Conservation (phyloP, 2,113 vertebrate genomes). For the Ageneiosus marmoratus region DNA sequence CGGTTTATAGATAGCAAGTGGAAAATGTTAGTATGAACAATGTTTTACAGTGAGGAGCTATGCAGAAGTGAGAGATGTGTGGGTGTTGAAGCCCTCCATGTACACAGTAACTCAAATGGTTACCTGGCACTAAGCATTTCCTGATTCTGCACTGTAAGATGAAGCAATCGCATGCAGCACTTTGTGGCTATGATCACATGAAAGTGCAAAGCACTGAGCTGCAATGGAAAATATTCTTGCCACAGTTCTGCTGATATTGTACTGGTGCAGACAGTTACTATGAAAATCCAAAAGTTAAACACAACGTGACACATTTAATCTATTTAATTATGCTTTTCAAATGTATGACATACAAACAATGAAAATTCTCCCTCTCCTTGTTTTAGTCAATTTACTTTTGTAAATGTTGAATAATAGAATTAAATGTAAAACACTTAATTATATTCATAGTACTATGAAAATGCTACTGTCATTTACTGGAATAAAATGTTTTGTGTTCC, state of each 20-base stretch:
- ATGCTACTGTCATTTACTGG: not conserved
- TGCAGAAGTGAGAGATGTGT: conserved; percentile 49
- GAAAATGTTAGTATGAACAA: conserved; percentile 37
- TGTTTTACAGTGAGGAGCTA: conserved; percentile 14
- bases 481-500: not conserved
- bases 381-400: not conserved
- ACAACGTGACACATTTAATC: not conserved
- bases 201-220: conserved; percentile 20
- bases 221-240: conserved; percentile 31
- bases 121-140: conserved; percentile 49
- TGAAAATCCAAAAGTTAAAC: not conserved
- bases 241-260: not conserved
- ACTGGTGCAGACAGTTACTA: not conserved
- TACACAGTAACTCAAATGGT: conserved; percentile 17
- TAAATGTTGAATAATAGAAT: not conserved
- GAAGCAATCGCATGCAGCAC: conserved; percentile 37
- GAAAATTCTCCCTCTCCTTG: not conserved
- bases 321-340: not conserved
- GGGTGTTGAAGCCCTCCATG: conserved; percentile 52
- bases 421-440: not conserved
- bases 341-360: not conserved
- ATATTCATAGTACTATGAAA: not conserved
- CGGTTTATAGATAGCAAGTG: conserved; percentile 31
- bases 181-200: conserved; percentile 25
- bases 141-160: conserved; percentile 18